Percentiles rank a stretch among this genome's conserved stretches.
Conservation (phyloP, 2,797 vertebrate genomes). For the Cyclura pinguis region DNA sequence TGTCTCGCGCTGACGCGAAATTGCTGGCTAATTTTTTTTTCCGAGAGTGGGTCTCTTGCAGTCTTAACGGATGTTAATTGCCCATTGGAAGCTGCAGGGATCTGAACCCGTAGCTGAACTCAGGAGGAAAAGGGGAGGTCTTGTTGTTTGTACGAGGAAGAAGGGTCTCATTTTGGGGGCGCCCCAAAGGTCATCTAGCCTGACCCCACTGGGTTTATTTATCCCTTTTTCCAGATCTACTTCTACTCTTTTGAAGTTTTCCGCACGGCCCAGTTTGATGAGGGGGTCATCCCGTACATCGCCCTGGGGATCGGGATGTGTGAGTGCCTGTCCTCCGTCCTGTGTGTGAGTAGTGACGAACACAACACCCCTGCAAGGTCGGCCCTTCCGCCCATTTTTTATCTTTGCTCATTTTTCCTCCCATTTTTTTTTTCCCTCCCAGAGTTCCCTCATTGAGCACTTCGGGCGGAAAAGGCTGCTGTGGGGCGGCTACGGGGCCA, state of each 20-base stretch:
- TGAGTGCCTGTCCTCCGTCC: slow-evolving; percentile 88
- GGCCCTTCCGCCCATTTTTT: no score
- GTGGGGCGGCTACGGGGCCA: slow-evolving; percentile 87
- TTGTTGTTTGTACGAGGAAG: neutral
- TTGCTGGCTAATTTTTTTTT: no score
- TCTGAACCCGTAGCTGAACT: no score
- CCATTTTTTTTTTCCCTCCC: slow-evolving; percentile 36
- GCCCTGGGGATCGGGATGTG: slow-evolving; percentile 90
- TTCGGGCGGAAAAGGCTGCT: slow-evolving; percentile 88
- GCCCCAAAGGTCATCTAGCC: neutral
- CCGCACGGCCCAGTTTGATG: slow-evolving; percentile 85
- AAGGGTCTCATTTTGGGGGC: no score
- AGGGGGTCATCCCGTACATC: slow-evolving; percentile 84
- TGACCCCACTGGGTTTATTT: neutral
- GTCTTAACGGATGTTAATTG: no score
- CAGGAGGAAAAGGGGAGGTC: neutral
- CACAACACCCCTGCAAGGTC: no score
- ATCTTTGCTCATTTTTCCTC: neutral
- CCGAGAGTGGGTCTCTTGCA: no score
- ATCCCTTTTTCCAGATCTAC: slow-evolving; percentile 84
- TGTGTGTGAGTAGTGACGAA: slow-evolving; percentile 84
- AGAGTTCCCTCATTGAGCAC: slow-evolving; percentile 90
- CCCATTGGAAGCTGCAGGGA: no score
- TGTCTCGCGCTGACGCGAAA: no score
- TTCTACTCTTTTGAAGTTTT: slow-evolving; percentile 93